Base-by-base conservation (phyloP, 2,113 vertebrate species). In the Alethe diademata region DNA sequence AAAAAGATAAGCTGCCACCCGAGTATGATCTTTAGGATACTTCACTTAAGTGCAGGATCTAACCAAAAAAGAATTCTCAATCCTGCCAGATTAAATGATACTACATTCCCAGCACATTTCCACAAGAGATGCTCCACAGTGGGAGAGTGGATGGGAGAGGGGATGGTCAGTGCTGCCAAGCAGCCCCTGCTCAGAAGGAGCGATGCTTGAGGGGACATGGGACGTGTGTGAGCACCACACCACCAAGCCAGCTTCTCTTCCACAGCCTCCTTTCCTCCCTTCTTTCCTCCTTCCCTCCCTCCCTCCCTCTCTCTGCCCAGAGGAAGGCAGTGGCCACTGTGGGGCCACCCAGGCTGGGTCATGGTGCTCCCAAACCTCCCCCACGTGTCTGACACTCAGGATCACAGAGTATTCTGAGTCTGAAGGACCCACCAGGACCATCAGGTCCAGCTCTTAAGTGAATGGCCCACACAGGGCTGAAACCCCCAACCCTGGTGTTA, bases 191-290 rank as follows among this genome's bases (percentile, higher is more conserved):
- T 18, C 47, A 33, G 0, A 3, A 48, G 33, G 35, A 74, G 60
- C 0, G 0, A 42, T 25, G 25, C 35, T 31, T 58, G 70, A 50
- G 43, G 31, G 16, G 31, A n/a, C 0, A 0, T 12, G 40, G n/a
- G 36, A 29, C 0, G 0, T 11, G n/a, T 28, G 35, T 42, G 71
- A 57, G 31, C 61, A 29, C 19, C 43, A 75, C 2, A 7, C 7
- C 51, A 48, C 20, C 16, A 31, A 51, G 24, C 19, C 9, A 9
- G 19, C 13, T 31, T 19, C 0, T 0, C 29, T 35, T 13, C 12
- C 61, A 19, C n/a, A 19, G 16, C 61, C 62, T 47, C 54, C 54
- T 8, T 42, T 45, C 38, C 38, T 38, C 35, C 61, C 57, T 47
- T 45, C 54, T 8, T 42, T 36, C 61, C 62, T 47, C 56, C 56